Conservation (phyloP, 2,797 vertebrate species). For the Manis javanica region DNA sequence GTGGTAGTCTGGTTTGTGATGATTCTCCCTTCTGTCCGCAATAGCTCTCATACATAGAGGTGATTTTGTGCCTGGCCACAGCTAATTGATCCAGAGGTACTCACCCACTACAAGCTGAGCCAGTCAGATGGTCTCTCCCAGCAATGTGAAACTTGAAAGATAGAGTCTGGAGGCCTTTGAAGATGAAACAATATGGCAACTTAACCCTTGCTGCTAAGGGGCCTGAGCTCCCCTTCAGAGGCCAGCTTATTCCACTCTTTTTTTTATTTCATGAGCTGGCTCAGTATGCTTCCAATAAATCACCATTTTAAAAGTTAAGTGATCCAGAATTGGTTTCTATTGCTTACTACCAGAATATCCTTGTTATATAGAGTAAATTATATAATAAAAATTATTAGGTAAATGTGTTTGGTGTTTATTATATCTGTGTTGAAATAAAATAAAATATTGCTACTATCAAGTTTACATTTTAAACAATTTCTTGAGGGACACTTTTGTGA, state of each 20-base stretch:
- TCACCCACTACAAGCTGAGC: not conserved
- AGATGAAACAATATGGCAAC: not conserved
- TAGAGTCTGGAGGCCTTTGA: not conserved
- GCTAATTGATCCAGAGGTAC: not conserved
- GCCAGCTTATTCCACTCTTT: not conserved
- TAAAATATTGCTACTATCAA: not conserved
- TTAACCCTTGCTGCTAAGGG: not conserved
- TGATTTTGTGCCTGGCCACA: not conserved
- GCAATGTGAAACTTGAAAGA: not conserved
- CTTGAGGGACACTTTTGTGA: not conserved
- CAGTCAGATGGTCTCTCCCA: not conserved
- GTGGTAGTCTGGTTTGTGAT: not conserved
- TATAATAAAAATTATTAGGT: conserved; percentile 17
- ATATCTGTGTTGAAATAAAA: conserved; percentile 48
- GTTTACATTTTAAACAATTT: not conserved
- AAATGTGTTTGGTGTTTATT: not conserved
- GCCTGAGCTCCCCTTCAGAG: not conserved
- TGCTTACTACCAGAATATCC: not conserved
- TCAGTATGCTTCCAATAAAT: not conserved
- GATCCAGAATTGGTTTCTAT: conserved; percentile 26
- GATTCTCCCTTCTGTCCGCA: conserved; percentile 10
- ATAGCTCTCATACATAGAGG: not conserved
- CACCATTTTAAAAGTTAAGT: not conserved
- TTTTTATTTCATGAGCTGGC: not conserved
- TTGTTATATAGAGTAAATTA: conserved; percentile 27